Percentiles rank a stretch among this genome's conserved stretches.
Evolutionary conservation across 2,888 invertebrate genomes (phyloP).

Genomic region (Acleris laterana): DNA sequence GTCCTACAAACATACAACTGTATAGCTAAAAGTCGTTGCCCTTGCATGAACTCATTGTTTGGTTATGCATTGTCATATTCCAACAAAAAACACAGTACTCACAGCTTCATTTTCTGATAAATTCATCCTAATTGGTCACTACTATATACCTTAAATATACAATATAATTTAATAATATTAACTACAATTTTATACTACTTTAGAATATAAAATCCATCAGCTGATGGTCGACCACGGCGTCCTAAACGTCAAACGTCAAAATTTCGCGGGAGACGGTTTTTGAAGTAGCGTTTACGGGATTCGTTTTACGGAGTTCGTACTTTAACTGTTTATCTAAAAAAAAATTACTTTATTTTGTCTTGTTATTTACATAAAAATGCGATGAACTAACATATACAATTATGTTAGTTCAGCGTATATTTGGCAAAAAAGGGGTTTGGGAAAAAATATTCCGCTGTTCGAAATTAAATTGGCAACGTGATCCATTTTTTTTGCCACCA

Average conservation of each 20-base stretch:
- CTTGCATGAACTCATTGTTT: constrained; percentile 18
- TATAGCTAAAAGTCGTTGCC: background rate
- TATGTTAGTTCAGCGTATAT: too few relatives aligned
- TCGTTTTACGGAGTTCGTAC: background rate
- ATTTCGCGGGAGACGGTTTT: constrained; percentile 61
- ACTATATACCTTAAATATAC: constrained; percentile 1
- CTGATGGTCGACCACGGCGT: constrained; percentile 45
- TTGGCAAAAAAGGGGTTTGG: too few relatives aligned
- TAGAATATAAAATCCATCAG: constrained; percentile 45
- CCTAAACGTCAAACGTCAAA: constrained; percentile 62
- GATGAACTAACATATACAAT: too few relatives aligned
- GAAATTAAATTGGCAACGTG: too few relatives aligned
- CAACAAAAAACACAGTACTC: constrained; percentile 52
- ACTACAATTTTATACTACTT: constrained; percentile 8
- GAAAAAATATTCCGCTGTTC: too few relatives aligned
- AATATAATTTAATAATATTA: background rate
- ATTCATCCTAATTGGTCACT: constrained; percentile 58
- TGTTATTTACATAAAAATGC: too few relatives aligned
- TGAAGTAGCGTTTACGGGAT: background rate
- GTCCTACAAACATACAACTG: constrained; percentile 65
- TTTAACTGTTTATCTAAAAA: too few relatives aligned
- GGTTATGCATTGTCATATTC: constrained; percentile 14
- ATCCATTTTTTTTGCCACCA: too few relatives aligned
- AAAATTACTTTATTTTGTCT: too few relatives aligned
- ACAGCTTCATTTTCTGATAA: constrained; percentile 80